Base-by-base conservation (phyloP, 2,797 vertebrate genomes). In the Danio choprae region DNA sequence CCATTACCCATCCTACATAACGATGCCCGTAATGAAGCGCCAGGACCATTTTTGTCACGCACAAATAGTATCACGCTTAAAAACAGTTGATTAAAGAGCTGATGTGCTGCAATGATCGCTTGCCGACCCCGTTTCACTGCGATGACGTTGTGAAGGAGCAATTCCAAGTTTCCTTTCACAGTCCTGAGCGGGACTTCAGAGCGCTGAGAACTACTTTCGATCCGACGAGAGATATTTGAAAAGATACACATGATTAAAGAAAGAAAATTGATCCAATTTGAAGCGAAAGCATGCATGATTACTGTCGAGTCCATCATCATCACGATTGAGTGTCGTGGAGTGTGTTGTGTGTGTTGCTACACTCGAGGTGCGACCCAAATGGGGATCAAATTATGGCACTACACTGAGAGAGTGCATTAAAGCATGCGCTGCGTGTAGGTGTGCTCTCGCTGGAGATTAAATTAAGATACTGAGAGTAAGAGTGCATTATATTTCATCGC, bases 371-470 rank as follows among this genome's bases (percentile, higher is more conserved):
- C 60, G 64, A 81, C 70, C 82, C 46, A 74, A 84, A 70, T 81
- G 55, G 77, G 58, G 65, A 74, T 81, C 59, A 80, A 77, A 77
- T 81, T 74, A 72, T 71, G 53, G 83, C 62, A 4, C 7, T 53
- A 50, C 62, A 43, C n/a, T 50, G 12, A 70, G 50, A 7, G 62
- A 44, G 62, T 62, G 64, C 46, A 79, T 74, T 77, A 68, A 79
- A 43, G 50, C 36, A 50, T 80, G 73, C 76, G 36, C 16, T 40
- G 63, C 53, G 36, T 82, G 80, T 86, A 83, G 80, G 84, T 84
- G 77, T 81, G 81, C 84, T 84, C 55, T 87, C 70, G 85, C 88
- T 91, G 87, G 88, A 93, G 92, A 94, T 94, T 90, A 92, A 92
- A 94, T 94, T 92, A 93, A 91, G 91, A 93, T 93, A 89, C 81